Base-by-base conservation (phyloP, 2,113 vertebrate species). In the Rhegmatorhina hoffmannsi region DNA sequence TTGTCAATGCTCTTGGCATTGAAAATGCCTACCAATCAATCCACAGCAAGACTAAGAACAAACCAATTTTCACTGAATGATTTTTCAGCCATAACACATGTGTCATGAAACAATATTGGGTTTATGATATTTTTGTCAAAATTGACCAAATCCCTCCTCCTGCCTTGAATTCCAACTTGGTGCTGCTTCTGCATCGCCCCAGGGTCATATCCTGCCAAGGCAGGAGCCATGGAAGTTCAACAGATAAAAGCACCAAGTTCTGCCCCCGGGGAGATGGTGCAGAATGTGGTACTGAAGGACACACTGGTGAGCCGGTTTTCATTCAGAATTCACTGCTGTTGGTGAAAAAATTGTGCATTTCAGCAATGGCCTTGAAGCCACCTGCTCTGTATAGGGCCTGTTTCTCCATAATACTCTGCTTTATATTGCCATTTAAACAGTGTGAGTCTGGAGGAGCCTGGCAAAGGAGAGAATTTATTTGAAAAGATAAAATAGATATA, bases 111-210 rank as follows among this genome's bases (percentile, higher is more conserved):
- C 7, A 77, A 75, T 25, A 38, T 3, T n/a, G 17, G 18, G 15
- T 52, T 60, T 38, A 17, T 25, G 8, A 9, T 33, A 33, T 4
- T 2, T 67, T 46, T 25, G 17, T 17, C 18, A 60, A 46, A 52
- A 60, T 8, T 46, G 12, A 46, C 23, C 9, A 59, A 59, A 31
- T 53, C 13, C 13, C 19, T 59, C 6, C 33, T 44, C 21, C 33
- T 58, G 40, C 23, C 23, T 5, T 1, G 0, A 10, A 16, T 12
- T 44, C 17, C 9, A 9, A 1, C 13, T 29, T 38, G 18, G 18
- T 58, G 43, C 50, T 64, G 33, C 13, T 17, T 46, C 29, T 34
- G n/a, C n/a, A 23, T n/a, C 31, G 28, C 7, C 17, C 3, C 7
- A 20, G 52, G 29, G 16, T 17, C 1, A 1, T 31, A 43, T 31